A percentile compares a stretch with the other conserved stretches of the same genome.
Evolutionary conservation across 2,113 vertebrate genomes (phyloP).

Genomic region (Petrocephalus zakoni): DNA sequence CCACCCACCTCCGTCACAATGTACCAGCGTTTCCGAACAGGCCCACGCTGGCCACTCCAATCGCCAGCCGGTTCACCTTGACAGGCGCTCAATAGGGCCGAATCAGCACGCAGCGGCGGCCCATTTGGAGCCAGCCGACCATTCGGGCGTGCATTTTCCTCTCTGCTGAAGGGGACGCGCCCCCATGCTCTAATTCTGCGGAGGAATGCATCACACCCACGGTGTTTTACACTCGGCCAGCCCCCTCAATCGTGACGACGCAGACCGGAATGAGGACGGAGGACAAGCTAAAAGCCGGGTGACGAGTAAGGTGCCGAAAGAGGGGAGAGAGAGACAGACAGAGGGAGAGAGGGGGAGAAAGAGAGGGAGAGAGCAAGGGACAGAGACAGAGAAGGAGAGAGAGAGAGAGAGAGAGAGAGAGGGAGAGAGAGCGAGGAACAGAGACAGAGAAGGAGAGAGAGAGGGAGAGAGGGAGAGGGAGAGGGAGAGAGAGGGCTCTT

Average conservation of each 20-base stretch:
- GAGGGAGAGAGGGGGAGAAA: background rate
- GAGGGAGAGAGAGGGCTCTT: background rate
- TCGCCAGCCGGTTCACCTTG: constrained; percentile 46
- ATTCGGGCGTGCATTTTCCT: constrained; percentile 54
- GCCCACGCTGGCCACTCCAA: constrained; percentile 29
- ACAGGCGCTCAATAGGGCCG: constrained; percentile 47
- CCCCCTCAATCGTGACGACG: constrained; percentile 19
- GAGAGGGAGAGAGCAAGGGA: background rate
- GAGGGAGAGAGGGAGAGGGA: background rate
- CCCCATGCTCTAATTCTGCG: constrained; percentile 45
- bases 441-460: background rate
- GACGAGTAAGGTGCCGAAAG: background rate
- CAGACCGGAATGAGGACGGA: background rate
- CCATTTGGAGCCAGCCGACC: constrained; percentile 61
- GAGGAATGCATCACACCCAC: constrained; percentile 23
- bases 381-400: background rate
- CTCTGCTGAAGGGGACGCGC: constrained; percentile 41
- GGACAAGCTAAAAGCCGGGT: too few species aligned
- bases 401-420: background rate
- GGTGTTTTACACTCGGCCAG: constrained; percentile 31
- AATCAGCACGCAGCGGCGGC: constrained; percentile 33
- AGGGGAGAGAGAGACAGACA: background rate
- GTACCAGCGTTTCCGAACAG: background rate
- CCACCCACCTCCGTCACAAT: background rate
- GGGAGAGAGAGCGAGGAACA: background rate